Evolutionary conservation across 1,140 invertebrate species (phyloP).

Genomic region (Caerostris darwini): DNA sequence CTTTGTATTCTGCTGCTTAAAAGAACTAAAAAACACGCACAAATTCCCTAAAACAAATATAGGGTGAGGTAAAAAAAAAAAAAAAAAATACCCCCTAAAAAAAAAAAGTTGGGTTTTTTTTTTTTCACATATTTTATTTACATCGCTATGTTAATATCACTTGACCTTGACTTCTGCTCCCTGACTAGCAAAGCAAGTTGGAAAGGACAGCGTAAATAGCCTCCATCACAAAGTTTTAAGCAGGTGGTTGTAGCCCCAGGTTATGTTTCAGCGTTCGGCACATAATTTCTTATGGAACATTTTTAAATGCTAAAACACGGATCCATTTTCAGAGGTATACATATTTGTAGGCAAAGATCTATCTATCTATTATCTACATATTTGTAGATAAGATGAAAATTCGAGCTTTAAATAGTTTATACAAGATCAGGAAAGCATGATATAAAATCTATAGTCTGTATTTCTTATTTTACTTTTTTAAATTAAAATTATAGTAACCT

Average conservation of each 20-base stretch:
- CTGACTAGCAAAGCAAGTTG: slow-evolving; percentile 30
- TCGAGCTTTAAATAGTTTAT: too few species aligned
- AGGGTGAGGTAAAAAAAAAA: background rate
- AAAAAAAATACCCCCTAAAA: background rate
- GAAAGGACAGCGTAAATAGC: background rate
- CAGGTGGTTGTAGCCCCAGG: background rate
- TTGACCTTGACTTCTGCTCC: slow-evolving; percentile 43
- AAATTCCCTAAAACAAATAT: background rate
- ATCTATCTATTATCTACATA: too few species aligned
- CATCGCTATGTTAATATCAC: slow-evolving; percentile 8
- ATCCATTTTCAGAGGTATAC: background rate
- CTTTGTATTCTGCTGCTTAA: too few species aligned
- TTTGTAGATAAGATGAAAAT: too few species aligned
- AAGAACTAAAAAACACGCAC: too few species aligned
- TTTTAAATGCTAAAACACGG: background rate
- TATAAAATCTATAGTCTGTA: too few species aligned
- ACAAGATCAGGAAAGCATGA: too few species aligned
- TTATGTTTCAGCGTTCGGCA: background rate
- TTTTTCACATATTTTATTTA: background rate
- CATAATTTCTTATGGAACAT: background rate
- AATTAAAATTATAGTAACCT: too few species aligned
- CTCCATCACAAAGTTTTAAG: slow-evolving; percentile 24
- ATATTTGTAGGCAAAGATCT: too few species aligned
- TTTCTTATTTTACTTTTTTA: too few species aligned
- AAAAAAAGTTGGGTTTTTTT: background rate